These are phyloP conservation scores for Tetranychus piercei DNA, from an alignment of 2,888 invertebrate species.

Conservation along the genomic window DNA sequence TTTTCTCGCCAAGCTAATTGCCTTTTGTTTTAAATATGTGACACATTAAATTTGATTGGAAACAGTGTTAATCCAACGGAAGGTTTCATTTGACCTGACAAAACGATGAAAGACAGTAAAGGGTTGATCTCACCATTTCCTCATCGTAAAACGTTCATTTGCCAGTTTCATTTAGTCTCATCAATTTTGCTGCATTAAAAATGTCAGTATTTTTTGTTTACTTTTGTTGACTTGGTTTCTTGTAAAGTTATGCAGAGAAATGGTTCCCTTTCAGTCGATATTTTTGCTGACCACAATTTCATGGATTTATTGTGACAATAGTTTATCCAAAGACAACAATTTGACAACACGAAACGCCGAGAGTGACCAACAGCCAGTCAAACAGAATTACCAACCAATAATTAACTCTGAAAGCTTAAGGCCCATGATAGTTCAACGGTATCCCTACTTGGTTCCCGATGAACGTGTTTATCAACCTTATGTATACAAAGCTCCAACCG, in stretches of 20 bases:
- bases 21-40: not conserved
- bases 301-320: not conserved
- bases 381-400: not conserved
- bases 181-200: too few species aligned
- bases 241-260: not conserved
- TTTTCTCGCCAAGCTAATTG: not conserved
- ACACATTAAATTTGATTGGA: not conserved
- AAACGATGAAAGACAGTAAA: not conserved
- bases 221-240: not conserved
- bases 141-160: too few species aligned
- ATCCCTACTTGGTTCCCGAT: not conserved
- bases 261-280: not conserved
- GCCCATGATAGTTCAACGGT: not conserved
- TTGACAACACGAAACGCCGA: not conserved
- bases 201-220: too few species aligned
- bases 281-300: not conserved
- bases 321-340: not conserved
- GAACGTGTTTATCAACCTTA: not conserved
- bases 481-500: not conserved
- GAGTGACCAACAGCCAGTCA: not conserved
- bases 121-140: too few species aligned
- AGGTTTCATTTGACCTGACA: not conserved
- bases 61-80: not conserved
- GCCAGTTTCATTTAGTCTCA: too few species aligned
- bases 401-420: not conserved